Percentiles rank a stretch among this genome's conserved stretches.
Evolutionary conservation across 2,113 vertebrate genomes (phyloP).

Genomic region (Lophotis ruficrista): DNA sequence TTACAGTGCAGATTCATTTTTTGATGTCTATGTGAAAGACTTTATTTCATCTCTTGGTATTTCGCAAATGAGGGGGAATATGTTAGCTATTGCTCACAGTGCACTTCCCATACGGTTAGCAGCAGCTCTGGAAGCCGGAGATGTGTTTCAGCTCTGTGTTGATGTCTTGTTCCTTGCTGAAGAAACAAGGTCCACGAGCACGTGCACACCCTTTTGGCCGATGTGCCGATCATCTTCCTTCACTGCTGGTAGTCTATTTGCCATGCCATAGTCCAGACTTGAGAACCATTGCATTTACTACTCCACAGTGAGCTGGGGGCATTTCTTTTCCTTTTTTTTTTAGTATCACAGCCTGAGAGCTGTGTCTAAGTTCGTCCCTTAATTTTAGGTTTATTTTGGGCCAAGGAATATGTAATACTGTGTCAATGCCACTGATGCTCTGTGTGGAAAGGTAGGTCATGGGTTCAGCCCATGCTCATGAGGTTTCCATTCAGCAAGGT

Average conservation of each 20-base stretch:
- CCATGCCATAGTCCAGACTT: not conserved
- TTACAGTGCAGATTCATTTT: not conserved
- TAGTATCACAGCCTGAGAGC: not conserved
- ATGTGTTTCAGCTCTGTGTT: not conserved
- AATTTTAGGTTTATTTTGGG: not conserved
- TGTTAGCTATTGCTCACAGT: not conserved
- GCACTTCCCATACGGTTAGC: not conserved
- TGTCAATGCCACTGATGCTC: not conserved
- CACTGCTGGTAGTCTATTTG: not conserved
- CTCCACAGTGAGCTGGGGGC: not conserved
- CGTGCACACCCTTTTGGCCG: not conserved
- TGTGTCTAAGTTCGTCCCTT: not conserved
- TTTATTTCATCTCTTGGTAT: not conserved
- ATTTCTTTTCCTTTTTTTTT: not conserved
- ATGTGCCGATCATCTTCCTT: rapidly evolving
- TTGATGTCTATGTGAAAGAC: not conserved
- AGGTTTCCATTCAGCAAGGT: not conserved
- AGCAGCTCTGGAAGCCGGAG: not conserved
- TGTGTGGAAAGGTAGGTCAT: not conserved
- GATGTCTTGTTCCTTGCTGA: not conserved
- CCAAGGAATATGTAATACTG: not conserved
- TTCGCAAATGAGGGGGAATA: not conserved
- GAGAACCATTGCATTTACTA: not conserved
- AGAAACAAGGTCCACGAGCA: not conserved
- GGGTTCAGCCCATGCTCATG: not conserved